Evolutionary conservation across 2,113 vertebrate species (phyloP).

Genomic region (Rhea pennata): DNA sequence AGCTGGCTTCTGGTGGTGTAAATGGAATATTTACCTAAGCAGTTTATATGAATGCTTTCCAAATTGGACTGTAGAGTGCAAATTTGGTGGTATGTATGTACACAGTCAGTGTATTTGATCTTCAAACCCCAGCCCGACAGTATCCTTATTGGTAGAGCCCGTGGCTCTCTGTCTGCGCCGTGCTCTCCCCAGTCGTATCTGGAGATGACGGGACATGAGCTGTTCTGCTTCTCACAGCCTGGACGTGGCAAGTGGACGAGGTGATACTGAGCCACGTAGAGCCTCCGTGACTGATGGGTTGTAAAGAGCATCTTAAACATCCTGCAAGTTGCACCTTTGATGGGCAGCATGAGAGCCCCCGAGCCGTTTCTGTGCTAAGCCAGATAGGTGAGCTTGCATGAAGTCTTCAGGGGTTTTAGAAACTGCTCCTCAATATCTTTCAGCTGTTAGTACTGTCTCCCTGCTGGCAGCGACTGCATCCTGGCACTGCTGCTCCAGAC

Average conservation of each 20-base stretch:
- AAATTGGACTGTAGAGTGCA: neutral
- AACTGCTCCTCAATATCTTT: neutral
- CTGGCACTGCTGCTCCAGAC: neutral
- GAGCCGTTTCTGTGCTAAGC: neutral
- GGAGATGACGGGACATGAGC: neutral
- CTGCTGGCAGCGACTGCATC: neutral
- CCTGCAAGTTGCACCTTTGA: neutral
- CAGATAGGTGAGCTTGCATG: neutral
- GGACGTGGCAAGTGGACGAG: no score
- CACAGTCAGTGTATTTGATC: neutral
- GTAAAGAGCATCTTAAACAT: neutral
- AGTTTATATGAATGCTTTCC: neutral
- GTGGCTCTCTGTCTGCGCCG: neutral
- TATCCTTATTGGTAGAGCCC: neutral
- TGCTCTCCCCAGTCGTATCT: neutral
- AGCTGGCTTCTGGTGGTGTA: neutral
- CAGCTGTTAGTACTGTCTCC: neutral
- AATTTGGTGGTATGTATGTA: neutral
- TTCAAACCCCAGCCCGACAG: neutral
- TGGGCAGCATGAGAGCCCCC: neutral
- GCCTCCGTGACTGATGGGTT: neutral
- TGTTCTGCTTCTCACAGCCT: neutral
- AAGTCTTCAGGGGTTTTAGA: neutral
- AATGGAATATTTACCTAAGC: neutral
- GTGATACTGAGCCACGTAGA: neutral